Percentiles rank a stretch among this genome's conserved stretches.
Conservation (phyloP, 2,888 invertebrate genomes). For the Caenorhabditis plicata region DNA sequence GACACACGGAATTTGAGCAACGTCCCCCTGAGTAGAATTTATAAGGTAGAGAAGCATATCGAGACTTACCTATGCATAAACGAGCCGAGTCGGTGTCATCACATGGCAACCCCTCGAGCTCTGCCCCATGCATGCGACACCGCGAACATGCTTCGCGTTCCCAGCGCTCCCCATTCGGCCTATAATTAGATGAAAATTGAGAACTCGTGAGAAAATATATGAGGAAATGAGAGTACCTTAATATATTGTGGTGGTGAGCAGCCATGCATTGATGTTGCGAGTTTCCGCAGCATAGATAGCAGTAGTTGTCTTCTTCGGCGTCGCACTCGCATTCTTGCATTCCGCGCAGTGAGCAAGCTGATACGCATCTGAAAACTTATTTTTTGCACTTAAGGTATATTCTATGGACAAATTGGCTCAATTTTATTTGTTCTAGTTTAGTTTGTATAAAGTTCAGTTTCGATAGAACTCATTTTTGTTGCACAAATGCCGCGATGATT, state of each 20-base stretch:
- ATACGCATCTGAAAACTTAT: conserved; percentile 53
- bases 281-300: conserved; percentile 65
- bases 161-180: conserved; percentile 65
- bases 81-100: conserved; percentile 64
- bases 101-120: conserved; percentile 63
- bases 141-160: conserved; percentile 63
- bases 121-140: conserved; percentile 60
- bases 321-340: conserved; percentile 64
- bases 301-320: conserved; percentile 64
- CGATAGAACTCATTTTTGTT: too few species aligned
- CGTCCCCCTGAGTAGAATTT: conserved; percentile 42
- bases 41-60: neutral
- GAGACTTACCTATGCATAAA: conserved; percentile 52
- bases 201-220: conserved; percentile 15
- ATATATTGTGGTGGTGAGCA: conserved; percentile 63
- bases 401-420: too few species aligned
- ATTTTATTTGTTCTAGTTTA: too few species aligned
- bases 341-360: conserved; percentile 58
- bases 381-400: too few species aligned
- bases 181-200: conserved; percentile 21
- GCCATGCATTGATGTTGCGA: conserved; percentile 56
- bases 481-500: too few species aligned
- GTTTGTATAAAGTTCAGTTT: too few species aligned
- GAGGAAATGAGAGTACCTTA: conserved; percentile 45
- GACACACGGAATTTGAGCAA: conserved; percentile 64